Base-by-base conservation (phyloP, 2,113 vertebrate genomes). In the Hirundichthys speculiger region DNA sequence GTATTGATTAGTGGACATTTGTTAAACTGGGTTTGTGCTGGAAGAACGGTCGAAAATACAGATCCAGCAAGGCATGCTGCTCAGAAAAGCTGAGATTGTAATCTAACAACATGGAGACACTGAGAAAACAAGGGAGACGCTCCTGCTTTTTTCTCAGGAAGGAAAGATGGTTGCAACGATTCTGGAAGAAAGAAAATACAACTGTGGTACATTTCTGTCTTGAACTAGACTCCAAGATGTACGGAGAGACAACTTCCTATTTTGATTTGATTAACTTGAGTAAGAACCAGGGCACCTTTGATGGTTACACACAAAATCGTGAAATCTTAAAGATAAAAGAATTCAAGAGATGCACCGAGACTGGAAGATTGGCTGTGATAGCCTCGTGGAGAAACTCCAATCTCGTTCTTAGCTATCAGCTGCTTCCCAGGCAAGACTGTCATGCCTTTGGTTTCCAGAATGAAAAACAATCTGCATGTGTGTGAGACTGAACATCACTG, bases 1-100 rank as follows among this genome's bases (percentile, higher is more conserved):
- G 41, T 75, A 83, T 80, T 43, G 83, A 83, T 78, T 53, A 43
- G 21, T 22, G 55, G 43, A 65, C 48, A 19, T 20, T 43, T 47
- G 40, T 62, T 76, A 53, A 70, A 15, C 24, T 75, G 47, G 30
- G 19, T 67, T 20, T 41, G 18, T 30, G 16, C 67, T 56, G 21
- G 47, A 77, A 55, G 41, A 30, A 20, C 16, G 1, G 45, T n/a
- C n/a, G 41, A 40, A 14, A 10, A 73, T 42, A 15, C 19, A 24
- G 19, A 64, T 30, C 15, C 66, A 39, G n/a, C 15, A 5, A 58
- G 38, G 16, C 30, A 10, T 6, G 4, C 5, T 34, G 6, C 63
- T 72, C 2, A 1, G 18, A 60, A 47, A 22, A 52, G 22, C 68
- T 58, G 34, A 60, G 38, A 51, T 47, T 58, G 19, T 63, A 45